Conservation (phyloP, 2,113 vertebrate species). For the Urocitellus parryii region DNA sequence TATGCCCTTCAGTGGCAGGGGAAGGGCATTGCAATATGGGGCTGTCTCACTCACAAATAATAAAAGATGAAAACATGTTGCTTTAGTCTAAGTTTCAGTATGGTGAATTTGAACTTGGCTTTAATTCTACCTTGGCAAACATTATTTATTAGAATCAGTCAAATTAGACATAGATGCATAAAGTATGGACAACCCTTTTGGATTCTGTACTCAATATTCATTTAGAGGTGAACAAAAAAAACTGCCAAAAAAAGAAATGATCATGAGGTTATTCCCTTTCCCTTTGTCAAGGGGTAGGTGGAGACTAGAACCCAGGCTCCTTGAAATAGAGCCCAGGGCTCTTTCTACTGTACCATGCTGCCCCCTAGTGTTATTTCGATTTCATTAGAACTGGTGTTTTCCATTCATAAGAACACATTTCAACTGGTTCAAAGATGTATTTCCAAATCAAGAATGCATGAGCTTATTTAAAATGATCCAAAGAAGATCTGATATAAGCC, state of each 20-base stretch:
- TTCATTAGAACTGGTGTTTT: constrained; percentile 18
- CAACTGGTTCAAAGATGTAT: neutral
- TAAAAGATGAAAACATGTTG: neutral
- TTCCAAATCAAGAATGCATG: neutral
- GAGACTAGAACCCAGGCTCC: constrained; percentile 68
- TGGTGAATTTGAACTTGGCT: neutral
- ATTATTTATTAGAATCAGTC: neutral
- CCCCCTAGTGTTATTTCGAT: neutral
- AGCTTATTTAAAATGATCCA: constrained; percentile 38
- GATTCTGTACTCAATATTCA: neutral
- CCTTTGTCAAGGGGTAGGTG: neutral
- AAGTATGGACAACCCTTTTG: neutral
- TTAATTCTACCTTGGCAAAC: neutral
- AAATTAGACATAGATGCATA: neutral
- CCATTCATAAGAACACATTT: neutral
- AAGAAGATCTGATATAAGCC: neutral
- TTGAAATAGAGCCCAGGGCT: neutral
- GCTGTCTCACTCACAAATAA: neutral
- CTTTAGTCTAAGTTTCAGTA: neutral
- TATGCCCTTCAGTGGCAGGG: neutral
- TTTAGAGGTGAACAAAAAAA: neutral
- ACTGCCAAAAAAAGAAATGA: neutral
- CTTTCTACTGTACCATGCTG: constrained; percentile 42
- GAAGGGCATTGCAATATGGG: neutral
- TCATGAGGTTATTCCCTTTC: neutral